Evolutionary conservation across 2,888 invertebrate species (phyloP).

Genomic region (Blera fallax): DNA sequence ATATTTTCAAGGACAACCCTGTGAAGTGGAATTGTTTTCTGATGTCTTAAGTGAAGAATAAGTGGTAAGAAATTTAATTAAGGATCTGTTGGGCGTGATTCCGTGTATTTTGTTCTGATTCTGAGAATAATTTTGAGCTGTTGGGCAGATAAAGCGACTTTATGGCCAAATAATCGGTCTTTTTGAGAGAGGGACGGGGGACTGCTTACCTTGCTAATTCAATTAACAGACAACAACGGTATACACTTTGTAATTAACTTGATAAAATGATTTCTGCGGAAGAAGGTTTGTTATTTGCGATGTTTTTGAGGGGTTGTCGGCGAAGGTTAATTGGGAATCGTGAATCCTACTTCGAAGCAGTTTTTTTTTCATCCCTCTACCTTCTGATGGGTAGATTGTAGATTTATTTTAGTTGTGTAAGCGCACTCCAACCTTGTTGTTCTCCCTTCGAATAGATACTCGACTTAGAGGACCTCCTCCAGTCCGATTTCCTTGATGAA

Average conservation of each 20-base stretch:
- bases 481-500: too few relatives aligned
- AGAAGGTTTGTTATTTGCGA: not conserved
- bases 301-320: too few relatives aligned
- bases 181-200: not conserved
- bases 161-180: not conserved
- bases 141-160: not conserved
- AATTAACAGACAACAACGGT: not conserved
- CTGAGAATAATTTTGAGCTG: not conserved
- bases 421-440: too few relatives aligned
- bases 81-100: not conserved
- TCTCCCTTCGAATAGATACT: too few relatives aligned
- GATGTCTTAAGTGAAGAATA: conserved; percentile 18
- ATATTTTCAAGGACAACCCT: conserved; percentile 28
- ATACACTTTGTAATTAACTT: not conserved
- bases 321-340: too few relatives aligned
- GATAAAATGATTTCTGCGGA: not conserved
- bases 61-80: conserved; percentile 23
- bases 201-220: not conserved
- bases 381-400: too few relatives aligned
- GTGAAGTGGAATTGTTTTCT: conserved; percentile 12
- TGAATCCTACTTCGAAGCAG: too few relatives aligned
- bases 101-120: not conserved
- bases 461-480: too few relatives aligned
- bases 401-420: too few relatives aligned
- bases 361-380: too few relatives aligned